Conservation (phyloP, 2,113 vertebrate species). For the Apteryx mantelli region DNA sequence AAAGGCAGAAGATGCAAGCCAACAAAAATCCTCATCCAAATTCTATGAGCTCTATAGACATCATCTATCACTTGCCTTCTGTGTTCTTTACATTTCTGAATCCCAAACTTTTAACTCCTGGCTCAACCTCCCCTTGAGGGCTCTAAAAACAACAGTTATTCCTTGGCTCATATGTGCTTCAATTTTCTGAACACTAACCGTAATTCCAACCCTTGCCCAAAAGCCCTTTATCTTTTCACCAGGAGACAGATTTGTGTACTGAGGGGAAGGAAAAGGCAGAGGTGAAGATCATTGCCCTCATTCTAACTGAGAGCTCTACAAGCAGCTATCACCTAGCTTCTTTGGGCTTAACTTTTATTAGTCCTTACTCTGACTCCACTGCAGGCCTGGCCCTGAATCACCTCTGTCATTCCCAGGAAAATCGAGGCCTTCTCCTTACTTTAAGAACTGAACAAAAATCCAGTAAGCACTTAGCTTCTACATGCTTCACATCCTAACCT, state of each 20-base stretch:
- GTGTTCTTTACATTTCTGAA: neutral
- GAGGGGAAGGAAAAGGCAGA: neutral
- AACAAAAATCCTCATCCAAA: neutral
- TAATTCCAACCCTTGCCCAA: neutral
- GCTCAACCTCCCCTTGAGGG: neutral
- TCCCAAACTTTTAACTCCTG: neutral
- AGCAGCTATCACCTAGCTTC: neutral
- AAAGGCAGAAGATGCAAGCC: neutral
- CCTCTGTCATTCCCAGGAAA: neutral
- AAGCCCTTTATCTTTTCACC: neutral
- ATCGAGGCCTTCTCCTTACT: neutral
- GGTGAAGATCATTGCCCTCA: neutral
- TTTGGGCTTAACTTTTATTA: neutral
- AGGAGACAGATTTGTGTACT: neutral
- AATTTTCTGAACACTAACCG: neutral
- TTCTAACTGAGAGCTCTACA: neutral
- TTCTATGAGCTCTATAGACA: neutral
- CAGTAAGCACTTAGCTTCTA: neutral
- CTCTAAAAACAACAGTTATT: neutral
- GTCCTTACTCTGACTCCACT: neutral
- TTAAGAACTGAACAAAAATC: neutral
- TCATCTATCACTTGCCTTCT: neutral
- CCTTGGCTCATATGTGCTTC: neutral
- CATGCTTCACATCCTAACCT: neutral
- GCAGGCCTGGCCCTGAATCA: neutral